Conservation (phyloP, 2,113 vertebrate species). For the Antennarius striatus region DNA sequence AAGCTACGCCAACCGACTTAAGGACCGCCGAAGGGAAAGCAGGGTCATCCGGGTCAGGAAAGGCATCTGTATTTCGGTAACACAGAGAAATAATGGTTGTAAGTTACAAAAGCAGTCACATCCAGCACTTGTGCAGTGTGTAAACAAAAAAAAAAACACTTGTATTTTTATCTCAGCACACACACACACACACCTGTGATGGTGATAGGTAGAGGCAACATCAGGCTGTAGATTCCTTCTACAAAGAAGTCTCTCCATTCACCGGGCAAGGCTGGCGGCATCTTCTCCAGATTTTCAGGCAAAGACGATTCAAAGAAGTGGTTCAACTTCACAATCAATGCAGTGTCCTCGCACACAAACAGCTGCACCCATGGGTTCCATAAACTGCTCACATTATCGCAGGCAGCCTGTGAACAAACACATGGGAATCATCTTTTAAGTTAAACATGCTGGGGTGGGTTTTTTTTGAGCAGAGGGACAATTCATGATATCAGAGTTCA, state of each 20-base stretch:
- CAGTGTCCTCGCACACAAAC: constrained; percentile 87
- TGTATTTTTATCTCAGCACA: neutral
- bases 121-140: no score
- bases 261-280: constrained; percentile 83
- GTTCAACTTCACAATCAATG: constrained; percentile 84
- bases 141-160: neutral
- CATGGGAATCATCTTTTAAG: neutral
- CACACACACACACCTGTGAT: constrained; percentile 80
- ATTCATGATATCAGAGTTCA: neutral
- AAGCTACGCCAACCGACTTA: constrained; percentile 85
- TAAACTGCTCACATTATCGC: constrained; percentile 81
- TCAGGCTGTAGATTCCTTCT: constrained; percentile 88
- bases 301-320: constrained; percentile 83
- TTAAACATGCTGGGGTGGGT: neutral
- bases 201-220: constrained; percentile 88
- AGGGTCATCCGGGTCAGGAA: constrained; percentile 78
- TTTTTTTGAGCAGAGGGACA: neutral
- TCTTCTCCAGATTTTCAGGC: constrained; percentile 69
- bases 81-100: constrained; percentile 11
- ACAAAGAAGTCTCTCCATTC: constrained; percentile 97
- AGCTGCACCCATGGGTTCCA: constrained; percentile 88
- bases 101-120: neutral
- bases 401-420: constrained; percentile 79
- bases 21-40: constrained; percentile 80
- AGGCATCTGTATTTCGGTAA: constrained; percentile 65